phyloP scores from a whole-genome alignment of 2,797 vertebrate species.

The Pempheris klunzingeri region DNA sequence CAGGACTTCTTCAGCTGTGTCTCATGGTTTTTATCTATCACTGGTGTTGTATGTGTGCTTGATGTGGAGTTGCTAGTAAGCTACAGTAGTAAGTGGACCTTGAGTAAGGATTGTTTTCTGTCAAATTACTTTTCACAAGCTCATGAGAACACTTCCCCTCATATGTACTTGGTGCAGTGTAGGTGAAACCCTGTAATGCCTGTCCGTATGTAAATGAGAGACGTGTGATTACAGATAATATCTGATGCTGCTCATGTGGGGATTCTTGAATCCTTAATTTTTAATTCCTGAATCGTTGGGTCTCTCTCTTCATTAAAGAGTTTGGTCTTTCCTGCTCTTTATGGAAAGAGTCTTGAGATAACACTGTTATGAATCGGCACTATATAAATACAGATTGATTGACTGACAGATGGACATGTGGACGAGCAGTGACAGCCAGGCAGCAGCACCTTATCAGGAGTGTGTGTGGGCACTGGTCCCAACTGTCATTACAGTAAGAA shows the following conservation, averaged over 20 bases:
- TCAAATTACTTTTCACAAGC: background rate
- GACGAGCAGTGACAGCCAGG: background rate
- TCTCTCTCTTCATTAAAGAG: too few species aligned
- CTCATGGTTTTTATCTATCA: background rate
- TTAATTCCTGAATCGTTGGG: too few species aligned
- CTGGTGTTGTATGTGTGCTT: background rate
- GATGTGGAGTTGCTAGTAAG: background rate
- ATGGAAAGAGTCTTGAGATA: too few species aligned
- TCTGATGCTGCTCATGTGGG: too few species aligned
- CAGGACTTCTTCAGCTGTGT: background rate
- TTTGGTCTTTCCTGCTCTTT: too few species aligned
- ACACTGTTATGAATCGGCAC: too few species aligned
- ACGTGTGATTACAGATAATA: slow-evolving; percentile 29
- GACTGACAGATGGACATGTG: too few species aligned
- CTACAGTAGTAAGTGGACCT: background rate
- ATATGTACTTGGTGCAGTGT: slow-evolving; percentile 5
- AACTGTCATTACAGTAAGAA: background rate
- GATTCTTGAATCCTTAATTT: too few species aligned
- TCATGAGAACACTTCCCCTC: background rate
- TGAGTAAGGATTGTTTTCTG: too few species aligned
- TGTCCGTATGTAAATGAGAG: slow-evolving; percentile 30
- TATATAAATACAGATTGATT: too few species aligned
- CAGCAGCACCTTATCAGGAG: slow-evolving; percentile 12
- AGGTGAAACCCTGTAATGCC: slow-evolving; percentile 21
- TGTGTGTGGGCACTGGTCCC: background rate